Conservation (phyloP, 2,888 invertebrate genomes). For the Trisateles emortualis region DNA sequence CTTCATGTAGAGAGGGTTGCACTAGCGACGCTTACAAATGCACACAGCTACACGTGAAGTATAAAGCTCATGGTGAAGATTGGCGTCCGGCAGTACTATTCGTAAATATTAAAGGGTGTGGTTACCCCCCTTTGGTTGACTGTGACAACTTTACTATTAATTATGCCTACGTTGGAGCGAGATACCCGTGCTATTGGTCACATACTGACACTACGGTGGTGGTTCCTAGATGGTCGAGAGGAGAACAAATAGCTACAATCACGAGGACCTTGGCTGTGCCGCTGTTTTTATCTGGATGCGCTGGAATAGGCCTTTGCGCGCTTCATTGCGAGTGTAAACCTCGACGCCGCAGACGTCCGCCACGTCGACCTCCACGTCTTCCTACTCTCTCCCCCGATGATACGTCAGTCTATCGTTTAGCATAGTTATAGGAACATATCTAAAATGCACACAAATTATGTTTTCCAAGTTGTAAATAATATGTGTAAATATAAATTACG, state of each 20-base stretch:
- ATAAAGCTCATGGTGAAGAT: conserved; percentile 80
- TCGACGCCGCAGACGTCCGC: conserved; percentile 89
- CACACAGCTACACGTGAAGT: conserved; percentile 89
- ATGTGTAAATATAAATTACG: conserved; percentile 49
- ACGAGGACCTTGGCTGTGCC: conserved; percentile 94
- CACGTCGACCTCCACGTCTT: conserved; percentile 88
- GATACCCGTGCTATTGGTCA: conserved; percentile 90
- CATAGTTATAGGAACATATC: conserved; percentile 60
- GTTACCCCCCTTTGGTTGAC: conserved; percentile 92
- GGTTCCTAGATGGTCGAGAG: conserved; percentile 93
- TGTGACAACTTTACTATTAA: conserved; percentile 91
- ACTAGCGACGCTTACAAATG: conserved; percentile 92
- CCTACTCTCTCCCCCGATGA: conserved; percentile 86
- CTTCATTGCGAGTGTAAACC: conserved; percentile 95
- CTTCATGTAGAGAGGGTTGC: conserved; percentile 93
- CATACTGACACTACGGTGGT: conserved; percentile 94
- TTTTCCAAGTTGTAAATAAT: conserved; percentile 59
- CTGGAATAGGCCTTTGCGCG: conserved; percentile 94
- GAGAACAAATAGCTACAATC: conserved; percentile 93
- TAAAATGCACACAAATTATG: conserved; percentile 49
- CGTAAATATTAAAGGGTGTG: conserved; percentile 94
- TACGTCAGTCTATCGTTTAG: conserved; percentile 78
- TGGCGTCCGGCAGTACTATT: conserved; percentile 89
- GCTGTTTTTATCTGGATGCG: conserved; percentile 93
- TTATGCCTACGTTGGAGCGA: conserved; percentile 90